These are phyloP conservation scores for Nematostella vectensis DNA, from an alignment of 92 coral and sea anemone species.

Conservation along the genomic window DNA sequence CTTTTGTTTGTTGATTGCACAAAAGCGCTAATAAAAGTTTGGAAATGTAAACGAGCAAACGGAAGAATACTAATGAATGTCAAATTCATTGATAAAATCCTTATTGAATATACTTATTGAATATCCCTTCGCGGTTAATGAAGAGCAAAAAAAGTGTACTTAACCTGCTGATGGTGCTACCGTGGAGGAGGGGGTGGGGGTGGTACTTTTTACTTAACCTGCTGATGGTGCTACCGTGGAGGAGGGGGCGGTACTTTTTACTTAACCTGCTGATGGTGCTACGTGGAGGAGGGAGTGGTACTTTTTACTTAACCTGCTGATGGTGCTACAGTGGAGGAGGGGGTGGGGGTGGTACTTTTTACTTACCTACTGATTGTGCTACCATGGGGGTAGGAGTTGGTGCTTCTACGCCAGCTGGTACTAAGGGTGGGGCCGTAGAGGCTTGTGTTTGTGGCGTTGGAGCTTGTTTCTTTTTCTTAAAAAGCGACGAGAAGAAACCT, in stretches of 20 bases:
- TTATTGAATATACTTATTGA: no score
- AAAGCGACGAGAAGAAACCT: slow-evolving; percentile 28
- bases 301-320: slow-evolving; percentile 1
- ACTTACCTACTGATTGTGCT: no score
- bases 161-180: slow-evolving; percentile 8
- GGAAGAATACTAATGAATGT: no score
- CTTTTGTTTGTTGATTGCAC: no score
- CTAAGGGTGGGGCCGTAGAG: slow-evolving; percentile 2
- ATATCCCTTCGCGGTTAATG: no score
- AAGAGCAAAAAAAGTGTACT: no score
- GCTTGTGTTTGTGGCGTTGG: background rate
- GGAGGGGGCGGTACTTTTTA: slow-evolving; percentile 11
- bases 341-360: slow-evolving; percentile 8
- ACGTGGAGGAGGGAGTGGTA: slow-evolving; percentile 16
- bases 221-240: no score
- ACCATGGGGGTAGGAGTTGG: slow-evolving; percentile 15
- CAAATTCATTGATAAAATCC: no score
- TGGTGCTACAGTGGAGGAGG: slow-evolving; percentile 18
- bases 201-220: slow-evolving; percentile 2
- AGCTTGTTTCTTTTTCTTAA: slow-evolving; percentile 6
- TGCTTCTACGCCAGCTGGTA: slow-evolving; percentile 1
- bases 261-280: slow-evolving; percentile 4
- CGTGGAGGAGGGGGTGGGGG: slow-evolving; percentile 17
- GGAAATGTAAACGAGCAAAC: no score
- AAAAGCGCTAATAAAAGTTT: no score